These are phyloP conservation scores for Erynnis tages DNA, from an alignment of 2,888 invertebrate species.

Conservation along the genomic window DNA sequence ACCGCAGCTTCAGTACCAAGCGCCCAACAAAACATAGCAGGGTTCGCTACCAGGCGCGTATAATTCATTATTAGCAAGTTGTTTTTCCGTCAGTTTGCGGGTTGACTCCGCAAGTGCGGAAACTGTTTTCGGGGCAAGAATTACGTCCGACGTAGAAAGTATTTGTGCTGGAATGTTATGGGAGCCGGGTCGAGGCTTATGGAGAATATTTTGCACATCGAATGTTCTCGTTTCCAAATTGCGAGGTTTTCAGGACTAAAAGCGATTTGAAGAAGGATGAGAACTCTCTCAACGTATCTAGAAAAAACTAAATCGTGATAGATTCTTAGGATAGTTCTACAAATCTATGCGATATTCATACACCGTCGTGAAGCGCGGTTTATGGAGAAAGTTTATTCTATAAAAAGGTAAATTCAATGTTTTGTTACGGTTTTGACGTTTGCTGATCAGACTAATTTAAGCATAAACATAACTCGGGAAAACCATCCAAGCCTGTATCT, in stretches of 20 bases:
- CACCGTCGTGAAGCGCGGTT: no score
- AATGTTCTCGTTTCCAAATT: no score
- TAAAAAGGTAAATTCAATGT: no score
- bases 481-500: slow-evolving; percentile 9
- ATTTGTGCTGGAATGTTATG: slow-evolving; percentile 8
- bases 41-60: slow-evolving; percentile 38
- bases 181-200: neutral
- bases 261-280: no score
- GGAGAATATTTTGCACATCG: neutral
- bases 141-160: slow-evolving; percentile 19
- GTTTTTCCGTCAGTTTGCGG: slow-evolving; percentile 54
- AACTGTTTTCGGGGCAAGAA: slow-evolving; percentile 26
- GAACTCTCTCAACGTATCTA: no score
- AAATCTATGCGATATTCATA: no score
- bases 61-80: slow-evolving; percentile 65
- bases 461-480: no score
- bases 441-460: no score
- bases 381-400: no score
- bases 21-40: slow-evolving; percentile 34
- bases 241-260: neutral
- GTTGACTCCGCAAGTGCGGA: slow-evolving; percentile 15
- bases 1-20: slow-evolving; percentile 30
- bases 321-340: no score
- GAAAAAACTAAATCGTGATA: no score
- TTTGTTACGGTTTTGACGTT: no score